Evolutionary conservation across 2,888 invertebrate species (phyloP), one percentile per base, ranked within the genome.

Genomic region (Ecliptopera silaceata): DNA sequence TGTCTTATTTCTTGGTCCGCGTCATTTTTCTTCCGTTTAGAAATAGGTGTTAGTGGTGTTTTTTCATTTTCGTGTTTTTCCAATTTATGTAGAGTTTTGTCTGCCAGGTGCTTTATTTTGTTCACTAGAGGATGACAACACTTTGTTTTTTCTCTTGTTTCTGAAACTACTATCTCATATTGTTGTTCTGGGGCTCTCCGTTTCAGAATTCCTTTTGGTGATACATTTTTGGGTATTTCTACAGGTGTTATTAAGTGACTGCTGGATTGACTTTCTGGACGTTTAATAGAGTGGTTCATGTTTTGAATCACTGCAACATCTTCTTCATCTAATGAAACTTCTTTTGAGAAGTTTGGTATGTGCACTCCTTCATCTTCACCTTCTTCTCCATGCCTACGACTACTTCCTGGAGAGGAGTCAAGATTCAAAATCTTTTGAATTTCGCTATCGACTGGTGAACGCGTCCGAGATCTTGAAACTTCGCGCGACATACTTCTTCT

Each of bases 81-180:
- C 52, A 88, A 70, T 72, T 91, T 87, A 68, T 93, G 87, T 79
- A 93, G 77, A 69, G 93, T 86, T 77, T 93, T 92, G 67, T 94
- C 94, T 13, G 94, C 94, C 82, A 94, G 88, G 65, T 92, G 93
- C 78, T 93, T 93, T 17, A 94, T 88, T 82, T 94, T 94, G 75
- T 94, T 93, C 65, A 94, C 94, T 54, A 94, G 86, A 22, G 94
- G 93, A 72, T 93, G 93, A 75, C 93, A 93, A 69, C 91, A 92
- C 76, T 92, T 91, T 20, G 89, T 88, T 79, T 92, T 92, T 66
- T 88, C 89, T 26, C 91, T 80, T 12, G 88, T 86, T 74, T 91
- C 91, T 43, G 90, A 82, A 18, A 88, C 77, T 39, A 85, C 86
- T 55, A 88, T 84, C 31, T 67, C 79, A 50, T 84, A 86, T 62